These are phyloP conservation scores for Pediacus dermestoides DNA, from an alignment of 2,888 invertebrate genomes.

Conservation along the genomic window DNA sequence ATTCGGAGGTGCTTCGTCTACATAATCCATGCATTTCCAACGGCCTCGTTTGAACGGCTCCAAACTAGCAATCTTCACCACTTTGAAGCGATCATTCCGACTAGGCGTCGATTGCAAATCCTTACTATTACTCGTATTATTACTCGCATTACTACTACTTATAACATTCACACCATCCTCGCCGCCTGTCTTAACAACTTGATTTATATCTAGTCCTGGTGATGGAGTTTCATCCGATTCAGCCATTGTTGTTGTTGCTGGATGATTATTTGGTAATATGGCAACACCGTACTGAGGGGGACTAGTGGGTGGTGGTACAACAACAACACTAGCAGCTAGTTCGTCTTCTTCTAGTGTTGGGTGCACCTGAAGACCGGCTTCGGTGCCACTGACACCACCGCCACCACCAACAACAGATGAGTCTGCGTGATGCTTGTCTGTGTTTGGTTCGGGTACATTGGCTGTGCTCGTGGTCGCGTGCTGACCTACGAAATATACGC, in stretches of 20 bases:
- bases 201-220: constrained; percentile 36
- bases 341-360: constrained; percentile 34
- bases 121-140: constrained; percentile 48
- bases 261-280: constrained; percentile 54
- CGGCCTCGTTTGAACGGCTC: constrained; percentile 72
- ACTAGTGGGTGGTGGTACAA: constrained; percentile 64
- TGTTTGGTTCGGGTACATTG: constrained; percentile 43
- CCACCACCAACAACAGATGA: too few relatives aligned
- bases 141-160: constrained; percentile 21
- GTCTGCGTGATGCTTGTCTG: constrained; percentile 34
- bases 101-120: constrained; percentile 55
- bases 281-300: constrained; percentile 64
- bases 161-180: too few relatives aligned
- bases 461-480: constrained; percentile 49
- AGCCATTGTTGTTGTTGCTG: constrained; percentile 15
- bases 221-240: constrained; percentile 41
- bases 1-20: constrained; percentile 58
- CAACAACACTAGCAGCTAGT: constrained; percentile 43
- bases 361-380: constrained; percentile 27
- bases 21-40: constrained; percentile 76
- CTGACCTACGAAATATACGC: constrained; percentile 50
- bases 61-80: constrained; percentile 74
- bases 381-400: too few relatives aligned
- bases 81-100: constrained; percentile 65
- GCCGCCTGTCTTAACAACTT: too few relatives aligned